Evolutionary conservation across 2,113 vertebrate genomes (phyloP).

Genomic region (Lynx canadensis): DNA sequence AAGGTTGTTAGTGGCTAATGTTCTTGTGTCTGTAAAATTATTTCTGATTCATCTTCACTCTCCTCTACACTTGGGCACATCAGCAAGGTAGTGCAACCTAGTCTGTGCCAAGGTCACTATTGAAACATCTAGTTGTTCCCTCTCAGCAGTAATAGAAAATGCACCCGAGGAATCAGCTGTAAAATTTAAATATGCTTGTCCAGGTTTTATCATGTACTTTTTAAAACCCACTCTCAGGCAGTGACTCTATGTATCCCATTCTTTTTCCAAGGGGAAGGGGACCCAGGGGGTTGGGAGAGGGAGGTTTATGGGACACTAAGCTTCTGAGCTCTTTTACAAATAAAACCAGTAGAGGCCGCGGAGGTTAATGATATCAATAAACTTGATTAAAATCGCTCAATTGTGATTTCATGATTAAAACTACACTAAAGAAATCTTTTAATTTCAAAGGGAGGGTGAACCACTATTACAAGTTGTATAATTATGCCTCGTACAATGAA

Average conservation of each 20-base stretch:
- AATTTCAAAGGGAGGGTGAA: background rate
- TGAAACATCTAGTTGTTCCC: background rate
- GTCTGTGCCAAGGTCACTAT: background rate
- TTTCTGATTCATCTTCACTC: background rate
- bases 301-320: background rate
- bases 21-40: background rate
- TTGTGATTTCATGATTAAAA: slow-evolving; percentile 10
- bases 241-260: background rate
- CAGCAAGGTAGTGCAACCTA: background rate
- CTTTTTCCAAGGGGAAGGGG: background rate
- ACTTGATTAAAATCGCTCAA: background rate
- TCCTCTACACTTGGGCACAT: background rate
- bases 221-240: background rate
- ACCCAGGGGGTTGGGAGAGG: background rate
- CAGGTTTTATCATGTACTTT: background rate
- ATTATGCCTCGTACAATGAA: background rate
- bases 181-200: background rate
- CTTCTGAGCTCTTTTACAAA: slow-evolving; percentile 17
- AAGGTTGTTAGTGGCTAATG: background rate
- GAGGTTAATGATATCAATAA: background rate
- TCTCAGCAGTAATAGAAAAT: background rate
- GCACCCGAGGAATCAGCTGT: background rate
- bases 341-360: background rate
- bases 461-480: background rate
- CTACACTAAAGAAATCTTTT: slow-evolving; percentile 5